Percentiles rank a stretch among this genome's conserved stretches.
Conservation (phyloP, 2,797 vertebrate genomes). For the Neosilurus mollespiculum region DNA sequence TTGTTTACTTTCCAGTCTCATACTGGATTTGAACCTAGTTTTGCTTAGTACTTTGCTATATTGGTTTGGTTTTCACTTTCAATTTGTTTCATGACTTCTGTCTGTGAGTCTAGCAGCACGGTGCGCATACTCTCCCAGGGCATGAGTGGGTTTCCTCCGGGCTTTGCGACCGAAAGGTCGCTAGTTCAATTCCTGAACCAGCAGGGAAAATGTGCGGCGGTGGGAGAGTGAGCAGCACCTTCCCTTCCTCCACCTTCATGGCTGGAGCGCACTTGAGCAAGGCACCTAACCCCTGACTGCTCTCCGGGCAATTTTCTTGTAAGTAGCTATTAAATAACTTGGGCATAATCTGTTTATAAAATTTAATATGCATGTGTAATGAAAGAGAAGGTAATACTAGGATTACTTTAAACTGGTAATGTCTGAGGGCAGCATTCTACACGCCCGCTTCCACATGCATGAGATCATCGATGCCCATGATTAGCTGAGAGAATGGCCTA, state of each 20-base stretch:
- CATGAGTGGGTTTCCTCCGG: too few species aligned
- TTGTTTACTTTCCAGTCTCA: slow-evolving; percentile 12
- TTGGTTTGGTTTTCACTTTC: background rate
- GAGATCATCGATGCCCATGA: background rate
- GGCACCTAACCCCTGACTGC: too few species aligned
- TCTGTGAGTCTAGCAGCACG: background rate
- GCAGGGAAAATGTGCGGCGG: too few species aligned
- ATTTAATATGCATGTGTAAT: background rate
- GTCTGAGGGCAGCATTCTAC: background rate
- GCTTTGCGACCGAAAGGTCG: too few species aligned
- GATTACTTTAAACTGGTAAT: background rate
- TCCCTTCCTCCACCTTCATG: too few species aligned
- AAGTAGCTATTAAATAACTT: slow-evolving; percentile 5
- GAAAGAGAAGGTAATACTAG: background rate
- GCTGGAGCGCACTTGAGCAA: too few species aligned
- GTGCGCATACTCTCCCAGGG: too few species aligned
- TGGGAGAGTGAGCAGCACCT: too few species aligned
- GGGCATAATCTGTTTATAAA: background rate
- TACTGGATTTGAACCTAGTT: background rate
- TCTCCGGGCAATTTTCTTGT: background rate
- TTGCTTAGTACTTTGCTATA: slow-evolving; percentile 3
- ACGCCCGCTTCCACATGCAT: background rate
- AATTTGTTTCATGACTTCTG: background rate
- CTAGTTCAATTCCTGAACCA: too few species aligned
- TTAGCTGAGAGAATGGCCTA: background rate